Base-by-base conservation (phyloP, 2,888 invertebrate genomes). In the Ypsolopha sequella region DNA sequence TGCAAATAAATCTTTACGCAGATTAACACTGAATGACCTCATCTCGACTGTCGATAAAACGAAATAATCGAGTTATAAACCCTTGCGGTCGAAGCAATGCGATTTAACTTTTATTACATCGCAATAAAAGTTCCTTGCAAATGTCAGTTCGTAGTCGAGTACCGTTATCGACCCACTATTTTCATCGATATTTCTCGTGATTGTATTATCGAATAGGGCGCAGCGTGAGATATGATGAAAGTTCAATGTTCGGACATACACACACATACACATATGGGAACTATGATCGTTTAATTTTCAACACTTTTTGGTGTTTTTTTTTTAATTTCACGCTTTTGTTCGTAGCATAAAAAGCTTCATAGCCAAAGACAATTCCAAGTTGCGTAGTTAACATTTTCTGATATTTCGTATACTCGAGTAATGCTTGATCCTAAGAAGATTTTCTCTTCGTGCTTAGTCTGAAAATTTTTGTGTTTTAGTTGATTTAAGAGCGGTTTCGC, bases 211-310 rank as follows among this genome's bases (percentile, higher is more conserved):
- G 46, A 58, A 54, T 49, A 70, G 59, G 63, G 50, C 63, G 50
- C 63, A 61, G 58, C 61, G 78, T 80, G 82, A 80, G 77, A 82
- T 82, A 82, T 77, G 80, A 48, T 36, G 69, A 55, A 63, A 63
- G 81, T 71, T 73, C 78, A 68, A 68, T 56, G 74, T 56, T 38
- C 48, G 36, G 6, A 10, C 35, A 46, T 33, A 44, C 44, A 7
- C 44, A 4, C 14, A 36, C 44, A 14, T 24, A 44, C 8, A 10
- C 46, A 46, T 34, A 9, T 33, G 35, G 33, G 10, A 46, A 35
- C 34, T 24, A 46, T 46, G 46, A 3, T 1, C 24, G 7, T 44
- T 44, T 39, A 39, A 39, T 39, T 39, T 24, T 24, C 24, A 24
- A 24, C 4, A 24, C 24, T 24, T 24, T 24, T 24, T 24, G 24